Evolutionary conservation across 2,113 vertebrate species (phyloP), one percentile per base, ranked within the genome.

Genomic region (Microtus pennsylvanicus): DNA sequence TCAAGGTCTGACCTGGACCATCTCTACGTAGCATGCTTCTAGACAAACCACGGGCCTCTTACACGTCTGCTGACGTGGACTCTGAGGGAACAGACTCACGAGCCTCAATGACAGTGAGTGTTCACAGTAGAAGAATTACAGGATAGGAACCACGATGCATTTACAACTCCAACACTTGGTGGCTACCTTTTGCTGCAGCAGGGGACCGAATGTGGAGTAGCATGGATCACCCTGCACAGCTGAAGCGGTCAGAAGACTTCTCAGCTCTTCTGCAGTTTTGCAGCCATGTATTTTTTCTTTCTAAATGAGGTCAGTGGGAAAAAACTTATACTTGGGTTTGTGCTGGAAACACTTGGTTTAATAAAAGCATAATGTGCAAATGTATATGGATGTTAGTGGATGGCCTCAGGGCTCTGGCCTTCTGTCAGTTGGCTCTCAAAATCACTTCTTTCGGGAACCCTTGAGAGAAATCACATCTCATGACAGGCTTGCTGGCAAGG

Each of bases 381-480:
- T 97, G 47, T 74, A 75, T 88, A 90, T 35, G 72, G 55, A 94
- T 94, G 70, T 61, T 70, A 96, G 88, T 35, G 69, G 65, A 95
- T 13, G 58, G 83, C 87, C 94, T 94, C 38, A 3, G 91, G 87
- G 50, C 45, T 93, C 94, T 97, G 97, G 97, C 80, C 14, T 5
- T 74, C 80, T 87, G 95, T 96, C 96, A 97, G 4, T 28, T 96
- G 97, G 96, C 95, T 96, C 75, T 33, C 72, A 35, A 85, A 87
- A 93, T 93, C 81, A 94, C 91, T 85, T 91, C 94, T 91, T 96
- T 90, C 5, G 24, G 81, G 91, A 96, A 94, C 50, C 38, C 87
- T 76, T 88, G 93, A 92, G 91, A 96, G 87, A 97, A 97, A 95
- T 96, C 65, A 35, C 94, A 70, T 96, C 87, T 87, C 90, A 42